phyloP scores from a whole-genome alignment of 2,888 invertebrate species.

The Geophilus truncorum region DNA sequence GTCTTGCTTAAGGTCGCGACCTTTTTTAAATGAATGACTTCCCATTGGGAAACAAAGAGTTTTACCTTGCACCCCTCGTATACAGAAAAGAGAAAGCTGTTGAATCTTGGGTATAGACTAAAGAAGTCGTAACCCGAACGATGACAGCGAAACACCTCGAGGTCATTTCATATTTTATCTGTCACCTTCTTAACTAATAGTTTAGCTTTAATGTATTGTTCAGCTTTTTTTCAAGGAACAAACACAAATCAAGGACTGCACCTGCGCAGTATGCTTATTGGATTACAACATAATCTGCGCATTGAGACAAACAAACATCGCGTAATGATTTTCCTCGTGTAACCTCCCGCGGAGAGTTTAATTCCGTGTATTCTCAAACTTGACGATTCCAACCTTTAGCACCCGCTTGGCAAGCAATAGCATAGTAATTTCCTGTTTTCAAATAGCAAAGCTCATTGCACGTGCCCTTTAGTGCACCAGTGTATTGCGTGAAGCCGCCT shows the following conservation, averaged over 20 bases:
- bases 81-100: constrained; percentile 7
- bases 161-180: background rate
- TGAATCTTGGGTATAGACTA: background rate
- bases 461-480: background rate
- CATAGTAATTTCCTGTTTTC: constrained; percentile 21
- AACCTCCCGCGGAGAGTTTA: constrained; percentile 10
- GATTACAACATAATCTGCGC: constrained; percentile 1
- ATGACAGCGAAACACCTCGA: background rate
- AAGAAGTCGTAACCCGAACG: background rate
- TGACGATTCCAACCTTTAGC: constrained; percentile 12
- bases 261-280: background rate
- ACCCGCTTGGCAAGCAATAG: constrained; percentile 14
- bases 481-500: constrained; percentile 23
- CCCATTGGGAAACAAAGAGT: constrained; percentile 8
- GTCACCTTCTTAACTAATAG: background rate
- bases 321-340: background rate
- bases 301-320: background rate
- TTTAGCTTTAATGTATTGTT: background rate
- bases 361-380: constrained; percentile 13
- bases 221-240: background rate
- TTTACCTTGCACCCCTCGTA: background rate
- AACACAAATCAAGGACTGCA: background rate
- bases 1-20: constrained; percentile 11
- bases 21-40: constrained; percentile 27
- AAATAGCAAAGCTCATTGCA: background rate